These are phyloP conservation scores for Grus americana DNA, from an alignment of 2,113 vertebrate species.

Conservation along the genomic window DNA sequence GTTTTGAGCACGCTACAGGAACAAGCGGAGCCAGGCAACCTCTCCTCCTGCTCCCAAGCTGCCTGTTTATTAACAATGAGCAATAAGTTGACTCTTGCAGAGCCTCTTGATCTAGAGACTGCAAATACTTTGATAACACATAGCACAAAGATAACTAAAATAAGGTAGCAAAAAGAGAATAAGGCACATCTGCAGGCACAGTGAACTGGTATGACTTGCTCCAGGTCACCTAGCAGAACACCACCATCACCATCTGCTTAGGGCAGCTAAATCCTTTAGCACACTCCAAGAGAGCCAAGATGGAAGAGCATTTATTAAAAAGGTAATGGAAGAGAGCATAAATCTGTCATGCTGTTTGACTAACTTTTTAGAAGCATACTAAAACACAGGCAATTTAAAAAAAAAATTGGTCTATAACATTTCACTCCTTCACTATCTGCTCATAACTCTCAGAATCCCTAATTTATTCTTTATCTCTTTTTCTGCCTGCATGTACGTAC, in stretches of 20 bases:
- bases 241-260: not conserved
- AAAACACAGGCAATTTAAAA: not conserved
- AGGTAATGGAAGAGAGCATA: slow-evolving; percentile 20
- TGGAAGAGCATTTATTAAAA: slow-evolving; percentile 14
- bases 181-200: not conserved
- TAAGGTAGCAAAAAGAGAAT: not conserved
- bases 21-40: not conserved
- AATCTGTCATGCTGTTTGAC: not conserved
- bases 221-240: not conserved
- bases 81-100: not conserved
- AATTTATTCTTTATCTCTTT: not conserved
- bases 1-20: not conserved
- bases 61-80: not conserved
- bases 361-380: slow-evolving; percentile 36
- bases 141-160: not conserved
- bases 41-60: not conserved
- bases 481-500: not conserved
- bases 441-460: not conserved
- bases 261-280: slow-evolving; percentile 12
- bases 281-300: not conserved
- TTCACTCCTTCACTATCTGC: not conserved
- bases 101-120: not conserved
- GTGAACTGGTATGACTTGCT: not conserved
- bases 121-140: not conserved
- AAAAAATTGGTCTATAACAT: not conserved